These are phyloP conservation scores for Mastomys coucha DNA, from an alignment of 2,113 vertebrate genomes.

Conservation along the genomic window DNA sequence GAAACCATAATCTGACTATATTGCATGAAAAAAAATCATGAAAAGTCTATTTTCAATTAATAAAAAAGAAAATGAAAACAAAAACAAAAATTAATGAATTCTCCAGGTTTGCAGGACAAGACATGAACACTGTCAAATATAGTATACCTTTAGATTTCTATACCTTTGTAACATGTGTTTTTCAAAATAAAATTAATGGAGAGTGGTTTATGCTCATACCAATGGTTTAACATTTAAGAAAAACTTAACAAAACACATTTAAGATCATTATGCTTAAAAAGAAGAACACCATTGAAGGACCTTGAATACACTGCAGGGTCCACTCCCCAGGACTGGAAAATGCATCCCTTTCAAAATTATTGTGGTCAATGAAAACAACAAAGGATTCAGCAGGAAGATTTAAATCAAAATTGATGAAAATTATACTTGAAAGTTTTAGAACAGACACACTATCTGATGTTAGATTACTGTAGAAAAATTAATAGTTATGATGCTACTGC, in stretches of 20 bases:
- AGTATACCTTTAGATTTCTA: neutral
- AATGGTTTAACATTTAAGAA: neutral
- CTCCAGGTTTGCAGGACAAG: neutral
- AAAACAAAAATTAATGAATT: neutral
- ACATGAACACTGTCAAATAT: neutral
- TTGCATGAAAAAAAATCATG: neutral
- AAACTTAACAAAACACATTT: neutral
- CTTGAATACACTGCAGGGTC: neutral
- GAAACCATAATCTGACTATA: neutral
- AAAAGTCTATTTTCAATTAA: neutral
- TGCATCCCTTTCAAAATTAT: neutral
- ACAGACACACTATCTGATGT: neutral
- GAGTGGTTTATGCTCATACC: neutral
- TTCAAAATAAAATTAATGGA: conserved; percentile 23
- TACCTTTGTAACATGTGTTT: neutral
- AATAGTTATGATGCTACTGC: neutral
- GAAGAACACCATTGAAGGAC: neutral
- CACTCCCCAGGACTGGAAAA: neutral
- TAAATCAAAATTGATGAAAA: neutral
- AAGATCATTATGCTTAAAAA: neutral
- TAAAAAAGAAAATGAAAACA: neutral
- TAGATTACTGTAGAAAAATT: neutral
- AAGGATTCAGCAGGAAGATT: neutral
- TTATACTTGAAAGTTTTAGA: neutral
- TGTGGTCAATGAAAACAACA: neutral